These are phyloP conservation scores for Phortica magna DNA, from an alignment of 2,888 invertebrate species.

Conservation along the genomic window DNA sequence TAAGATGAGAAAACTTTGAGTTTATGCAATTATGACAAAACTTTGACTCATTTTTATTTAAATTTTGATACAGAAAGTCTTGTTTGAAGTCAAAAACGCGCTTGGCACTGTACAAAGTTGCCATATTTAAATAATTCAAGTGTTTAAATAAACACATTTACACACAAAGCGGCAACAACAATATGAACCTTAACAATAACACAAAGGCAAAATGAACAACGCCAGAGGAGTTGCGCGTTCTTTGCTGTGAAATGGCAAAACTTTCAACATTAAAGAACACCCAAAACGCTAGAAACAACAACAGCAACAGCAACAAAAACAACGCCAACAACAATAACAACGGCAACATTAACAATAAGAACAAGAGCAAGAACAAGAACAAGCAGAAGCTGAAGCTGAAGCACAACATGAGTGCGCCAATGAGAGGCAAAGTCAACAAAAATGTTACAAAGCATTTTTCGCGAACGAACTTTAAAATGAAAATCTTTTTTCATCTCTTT, in stretches of 20 bases:
- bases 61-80: not conserved
- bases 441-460: constrained; percentile 8
- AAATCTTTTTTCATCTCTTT: constrained; percentile 56
- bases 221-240: constrained; percentile 36
- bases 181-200: not conserved
- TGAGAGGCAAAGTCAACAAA: constrained; percentile 3
- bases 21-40: constrained; percentile 13
- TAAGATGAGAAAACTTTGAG: constrained; percentile 22
- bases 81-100: constrained; percentile 8
- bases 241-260: constrained; percentile 40
- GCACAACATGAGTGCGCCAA: not conserved
- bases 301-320: too few relatives aligned
- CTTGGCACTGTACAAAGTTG: constrained; percentile 21
- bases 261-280: constrained; percentile 33
- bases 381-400: too few relatives aligned
- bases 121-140: constrained; percentile 64
- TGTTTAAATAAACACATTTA: constrained; percentile 43
- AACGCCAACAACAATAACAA: constrained; percentile 54
- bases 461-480: constrained; percentile 50
- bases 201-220: constrained; percentile 49
- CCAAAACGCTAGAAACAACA: constrained; percentile 26
- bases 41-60: constrained; percentile 18
- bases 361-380: constrained; percentile 13
- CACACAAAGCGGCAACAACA: constrained; percentile 28
- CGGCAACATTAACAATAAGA: constrained; percentile 51